A percentile compares a stretch with the other conserved stretches of the same genome.
Evolutionary conservation across 2,797 vertebrate genomes (phyloP).

Genomic region (Neosalanx taihuensis): DNA sequence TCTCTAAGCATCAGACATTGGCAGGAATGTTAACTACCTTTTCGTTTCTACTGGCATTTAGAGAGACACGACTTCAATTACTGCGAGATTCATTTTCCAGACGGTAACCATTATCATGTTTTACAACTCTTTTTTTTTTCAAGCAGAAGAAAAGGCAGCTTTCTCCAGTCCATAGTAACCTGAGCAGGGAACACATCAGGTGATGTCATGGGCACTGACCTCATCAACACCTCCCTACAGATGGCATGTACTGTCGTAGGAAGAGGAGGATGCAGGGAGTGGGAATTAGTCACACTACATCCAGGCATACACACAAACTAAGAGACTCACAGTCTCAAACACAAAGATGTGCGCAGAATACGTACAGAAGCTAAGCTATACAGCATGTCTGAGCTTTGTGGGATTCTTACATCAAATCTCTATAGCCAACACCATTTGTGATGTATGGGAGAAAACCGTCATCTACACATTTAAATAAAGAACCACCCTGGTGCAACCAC

Average conservation of each 20-base stretch:
- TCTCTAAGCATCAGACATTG: slow-evolving; percentile 48
- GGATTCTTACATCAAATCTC: slow-evolving; percentile 23
- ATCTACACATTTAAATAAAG: slow-evolving; percentile 30
- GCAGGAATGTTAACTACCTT: slow-evolving; percentile 54
- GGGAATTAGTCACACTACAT: not conserved
- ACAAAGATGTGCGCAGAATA: slow-evolving; percentile 1
- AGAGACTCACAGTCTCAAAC: not conserved
- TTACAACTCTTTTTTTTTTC: slow-evolving; percentile 31
- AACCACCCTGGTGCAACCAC: slow-evolving; percentile 28
- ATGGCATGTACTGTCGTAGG: slow-evolving; percentile 3
- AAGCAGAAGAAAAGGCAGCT: slow-evolving; percentile 29
- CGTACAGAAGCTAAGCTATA: not conserved
- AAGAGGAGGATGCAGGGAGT: not conserved
- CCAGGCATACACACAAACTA: not conserved
- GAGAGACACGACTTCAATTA: slow-evolving; percentile 49
- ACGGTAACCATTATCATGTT: slow-evolving; percentile 56
- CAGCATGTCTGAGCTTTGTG: not conserved
- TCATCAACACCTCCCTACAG: slow-evolving; percentile 13
- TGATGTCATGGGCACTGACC: slow-evolving; percentile 28
- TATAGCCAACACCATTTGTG: slow-evolving; percentile 7
- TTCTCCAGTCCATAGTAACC: slow-evolving; percentile 9
- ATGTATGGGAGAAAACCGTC: slow-evolving; percentile 17
- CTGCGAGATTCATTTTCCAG: slow-evolving; percentile 53
- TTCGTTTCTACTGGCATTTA: slow-evolving; percentile 40
- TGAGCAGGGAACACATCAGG: slow-evolving; percentile 9